Conservation (phyloP, 2,797 vertebrate species). For the Sciurus carolinensis region DNA sequence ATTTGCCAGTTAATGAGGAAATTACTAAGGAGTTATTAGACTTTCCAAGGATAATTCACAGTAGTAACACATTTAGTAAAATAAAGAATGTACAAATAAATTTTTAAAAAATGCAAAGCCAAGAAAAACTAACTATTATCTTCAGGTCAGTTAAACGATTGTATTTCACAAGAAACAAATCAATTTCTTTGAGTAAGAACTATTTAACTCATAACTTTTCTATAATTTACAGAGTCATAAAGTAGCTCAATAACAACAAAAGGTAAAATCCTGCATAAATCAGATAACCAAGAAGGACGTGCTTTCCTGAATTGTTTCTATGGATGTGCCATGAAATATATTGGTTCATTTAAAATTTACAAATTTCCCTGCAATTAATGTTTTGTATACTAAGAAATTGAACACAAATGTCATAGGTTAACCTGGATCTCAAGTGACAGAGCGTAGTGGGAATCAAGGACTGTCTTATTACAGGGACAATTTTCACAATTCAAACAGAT, state of each 20-base stretch:
- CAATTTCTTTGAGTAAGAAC: too few species aligned
- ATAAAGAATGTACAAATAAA: too few species aligned
- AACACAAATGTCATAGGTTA: not conserved
- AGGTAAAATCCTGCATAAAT: not conserved
- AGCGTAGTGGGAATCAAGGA: not conserved
- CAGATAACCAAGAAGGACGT: not conserved
- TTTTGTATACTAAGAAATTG: not conserved
- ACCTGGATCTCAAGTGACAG: not conserved
- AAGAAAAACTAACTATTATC: too few species aligned
- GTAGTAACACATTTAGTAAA: too few species aligned
- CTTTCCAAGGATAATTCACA: too few species aligned
- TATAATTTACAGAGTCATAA: too few species aligned
- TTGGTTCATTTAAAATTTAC: not conserved
- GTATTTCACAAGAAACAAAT: too few species aligned
- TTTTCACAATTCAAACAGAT: not conserved
- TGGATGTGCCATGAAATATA: not conserved
- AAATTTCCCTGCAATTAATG: not conserved
- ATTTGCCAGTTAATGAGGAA: too few species aligned
- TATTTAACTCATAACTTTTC: too few species aligned
- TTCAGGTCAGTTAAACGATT: too few species aligned
- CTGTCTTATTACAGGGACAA: not conserved
- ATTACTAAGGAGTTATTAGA: too few species aligned
- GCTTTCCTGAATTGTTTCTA: not conserved
- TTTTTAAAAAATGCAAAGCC: too few species aligned
- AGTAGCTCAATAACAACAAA: not conserved